Conservation (phyloP, 2,888 invertebrate genomes). For the Lepidocyrtinus sp. region DNA sequence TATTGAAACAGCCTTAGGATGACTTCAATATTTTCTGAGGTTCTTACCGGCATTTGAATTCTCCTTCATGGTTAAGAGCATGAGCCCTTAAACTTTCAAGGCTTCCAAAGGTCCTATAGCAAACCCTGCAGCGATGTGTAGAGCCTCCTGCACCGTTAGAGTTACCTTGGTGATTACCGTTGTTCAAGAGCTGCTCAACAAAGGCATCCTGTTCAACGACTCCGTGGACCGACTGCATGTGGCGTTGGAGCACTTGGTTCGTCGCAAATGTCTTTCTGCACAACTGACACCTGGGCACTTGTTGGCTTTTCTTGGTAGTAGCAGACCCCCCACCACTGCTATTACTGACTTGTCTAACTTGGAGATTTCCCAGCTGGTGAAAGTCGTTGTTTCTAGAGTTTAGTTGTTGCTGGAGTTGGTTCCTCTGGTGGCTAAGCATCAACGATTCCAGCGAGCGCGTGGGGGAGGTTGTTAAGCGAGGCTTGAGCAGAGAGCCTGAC, state of each 20-base stretch:
- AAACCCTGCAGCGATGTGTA: slow-evolving; percentile 51
- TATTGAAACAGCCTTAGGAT: no score
- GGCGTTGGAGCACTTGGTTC: slow-evolving; percentile 50
- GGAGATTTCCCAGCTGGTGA: slow-evolving; percentile 36
- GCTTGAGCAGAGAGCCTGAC: not conserved
- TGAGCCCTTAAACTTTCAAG: slow-evolving; percentile 52
- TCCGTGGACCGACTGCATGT: slow-evolving; percentile 46
- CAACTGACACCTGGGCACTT: slow-evolving; percentile 47
- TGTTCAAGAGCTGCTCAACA: slow-evolving; percentile 9
- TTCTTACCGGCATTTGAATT: slow-evolving; percentile 54
- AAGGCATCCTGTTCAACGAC: not conserved
- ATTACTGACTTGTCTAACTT: slow-evolving; percentile 32
- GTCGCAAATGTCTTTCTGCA: slow-evolving; percentile 58
- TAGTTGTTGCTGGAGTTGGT: slow-evolving; percentile 34
- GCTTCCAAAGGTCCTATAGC: slow-evolving; percentile 56
- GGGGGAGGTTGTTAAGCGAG: slow-evolving; percentile 13
- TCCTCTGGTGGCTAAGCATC: slow-evolving; percentile 40
- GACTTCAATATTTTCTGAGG: not conserved
- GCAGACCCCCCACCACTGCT: not conserved
- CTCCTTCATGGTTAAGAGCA: slow-evolving; percentile 57
- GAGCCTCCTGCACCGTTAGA: not conserved
- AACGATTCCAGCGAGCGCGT: slow-evolving; percentile 32
- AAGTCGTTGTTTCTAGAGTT: slow-evolving; percentile 19
- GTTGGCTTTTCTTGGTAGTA: not conserved
- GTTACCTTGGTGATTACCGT: not conserved